phyloP scores from a whole-genome alignment of 2,113 vertebrate genomes.

The Ceyx cyanopectus region DNA sequence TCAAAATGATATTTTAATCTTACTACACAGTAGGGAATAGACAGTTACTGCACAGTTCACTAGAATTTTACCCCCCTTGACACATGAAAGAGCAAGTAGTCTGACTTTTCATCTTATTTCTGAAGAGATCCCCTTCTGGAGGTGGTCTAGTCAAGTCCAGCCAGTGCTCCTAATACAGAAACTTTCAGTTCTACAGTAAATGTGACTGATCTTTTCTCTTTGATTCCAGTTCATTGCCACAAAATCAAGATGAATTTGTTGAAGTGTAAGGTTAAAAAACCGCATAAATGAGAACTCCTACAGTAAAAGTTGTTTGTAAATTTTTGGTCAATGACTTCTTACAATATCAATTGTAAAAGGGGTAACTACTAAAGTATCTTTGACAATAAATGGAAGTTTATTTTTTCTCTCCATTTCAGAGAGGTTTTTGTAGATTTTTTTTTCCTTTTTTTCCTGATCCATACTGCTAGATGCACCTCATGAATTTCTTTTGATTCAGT shows the following conservation, averaged over 20 bases:
- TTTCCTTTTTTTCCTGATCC: not conserved
- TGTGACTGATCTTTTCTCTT: constrained; percentile 73
- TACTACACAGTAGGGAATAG: constrained; percentile 71
- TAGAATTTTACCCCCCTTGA: constrained; percentile 77
- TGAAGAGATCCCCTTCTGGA: constrained; percentile 73
- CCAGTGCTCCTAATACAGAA: constrained; percentile 69
- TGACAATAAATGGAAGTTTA: constrained; percentile 52
- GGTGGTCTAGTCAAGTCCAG: constrained; percentile 77
- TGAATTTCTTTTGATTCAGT: not conserved
- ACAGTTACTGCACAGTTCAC: constrained; percentile 75
- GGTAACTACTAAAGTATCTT: constrained; percentile 30
- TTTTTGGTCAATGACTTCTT: constrained; percentile 44
- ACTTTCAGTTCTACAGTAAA: constrained; percentile 77
- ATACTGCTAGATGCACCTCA: not conserved
- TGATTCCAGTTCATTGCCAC: constrained; percentile 77
- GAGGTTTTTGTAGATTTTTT: not conserved
- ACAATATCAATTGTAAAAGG: constrained; percentile 39
- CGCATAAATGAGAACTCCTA: constrained; percentile 61
- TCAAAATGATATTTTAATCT: constrained; percentile 68
- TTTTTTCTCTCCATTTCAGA: constrained; percentile 16
- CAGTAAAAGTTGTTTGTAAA: constrained; percentile 64
- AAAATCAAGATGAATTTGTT: constrained; percentile 69
- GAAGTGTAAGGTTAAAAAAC: constrained; percentile 64
- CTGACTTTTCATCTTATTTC: constrained; percentile 80
- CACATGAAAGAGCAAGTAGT: constrained; percentile 78